These are phyloP conservation scores for Coelopa pilipes DNA, from an alignment of 2,888 invertebrate species.

Conservation along the genomic window DNA sequence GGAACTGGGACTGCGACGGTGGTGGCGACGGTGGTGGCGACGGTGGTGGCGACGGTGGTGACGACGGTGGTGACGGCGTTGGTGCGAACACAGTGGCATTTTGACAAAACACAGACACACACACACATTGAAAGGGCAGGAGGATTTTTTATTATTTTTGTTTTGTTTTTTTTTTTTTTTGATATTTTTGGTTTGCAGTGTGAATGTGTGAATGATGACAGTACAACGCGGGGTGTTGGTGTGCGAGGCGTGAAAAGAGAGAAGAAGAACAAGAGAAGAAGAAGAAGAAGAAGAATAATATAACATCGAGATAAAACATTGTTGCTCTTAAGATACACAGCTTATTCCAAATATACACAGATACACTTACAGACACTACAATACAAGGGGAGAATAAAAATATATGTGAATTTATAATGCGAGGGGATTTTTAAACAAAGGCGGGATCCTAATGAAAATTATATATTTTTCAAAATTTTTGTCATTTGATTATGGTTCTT, in stretches of 20 bases:
- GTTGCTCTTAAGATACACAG: too few species aligned
- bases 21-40: neutral
- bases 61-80: neutral
- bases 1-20: slow-evolving; percentile 91
- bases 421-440: too few species aligned
- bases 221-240: slow-evolving; percentile 28
- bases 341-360: too few species aligned
- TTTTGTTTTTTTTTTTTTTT: slow-evolving; percentile 25
- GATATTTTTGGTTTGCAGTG: slow-evolving; percentile 32
- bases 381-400: too few species aligned
- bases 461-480: too few species aligned
- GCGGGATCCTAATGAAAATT: too few species aligned
- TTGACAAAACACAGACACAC: slow-evolving; percentile 36
- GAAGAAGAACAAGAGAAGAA: slow-evolving; percentile 43
- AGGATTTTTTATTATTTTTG: slow-evolving; percentile 24
- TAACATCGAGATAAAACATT: slow-evolving; percentile 8
- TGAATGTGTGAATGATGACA: slow-evolving; percentile 29
- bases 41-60: neutral
- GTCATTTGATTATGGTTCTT: too few species aligned
- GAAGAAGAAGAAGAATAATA: slow-evolving; percentile 18
- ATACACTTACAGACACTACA: too few species aligned
- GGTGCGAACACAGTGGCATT: neutral
- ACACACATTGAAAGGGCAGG: slow-evolving; percentile 18
- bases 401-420: too few species aligned
- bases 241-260: slow-evolving; percentile 41